Evolutionary conservation across 2,797 vertebrate species (phyloP).

Genomic region (Scleropages formosus): DNA sequence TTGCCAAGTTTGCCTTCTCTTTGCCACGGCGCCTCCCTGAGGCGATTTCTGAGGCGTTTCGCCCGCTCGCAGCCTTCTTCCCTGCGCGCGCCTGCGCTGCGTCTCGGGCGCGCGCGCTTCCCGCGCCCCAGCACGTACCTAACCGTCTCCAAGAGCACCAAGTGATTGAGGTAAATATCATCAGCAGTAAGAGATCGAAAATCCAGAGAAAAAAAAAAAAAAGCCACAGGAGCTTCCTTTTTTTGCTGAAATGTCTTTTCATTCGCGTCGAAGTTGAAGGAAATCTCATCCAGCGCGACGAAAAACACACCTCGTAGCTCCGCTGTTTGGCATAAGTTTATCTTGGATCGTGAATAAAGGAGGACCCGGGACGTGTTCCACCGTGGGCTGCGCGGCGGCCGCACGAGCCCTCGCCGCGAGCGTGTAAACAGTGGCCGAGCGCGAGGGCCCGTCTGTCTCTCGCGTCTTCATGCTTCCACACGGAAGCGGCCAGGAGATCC

Average conservation of each 20-base stretch:
- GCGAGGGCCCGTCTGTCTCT: slow-evolving; percentile 35
- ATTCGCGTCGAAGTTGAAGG: slow-evolving; percentile 44
- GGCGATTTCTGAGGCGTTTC: too few species aligned
- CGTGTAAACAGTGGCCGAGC: neutral
- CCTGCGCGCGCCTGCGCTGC: too few species aligned
- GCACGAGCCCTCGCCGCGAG: neutral
- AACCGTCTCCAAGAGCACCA: slow-evolving; percentile 33
- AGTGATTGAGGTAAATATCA: slow-evolving; percentile 41
- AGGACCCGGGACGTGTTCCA: slow-evolving; percentile 22
- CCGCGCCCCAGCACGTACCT: slow-evolving; percentile 25
- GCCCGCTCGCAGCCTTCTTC: too few species aligned
- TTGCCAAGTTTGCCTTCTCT: slow-evolving; percentile 12
- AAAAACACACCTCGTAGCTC: slow-evolving; percentile 37
- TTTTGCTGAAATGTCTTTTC: slow-evolving; percentile 26
- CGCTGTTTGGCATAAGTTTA: slow-evolving; percentile 42
- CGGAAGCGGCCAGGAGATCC: slow-evolving; percentile 52
- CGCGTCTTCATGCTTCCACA: slow-evolving; percentile 51
- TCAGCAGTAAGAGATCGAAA: slow-evolving; percentile 18
- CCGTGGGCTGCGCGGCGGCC: neutral
- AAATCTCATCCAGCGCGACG: slow-evolving; percentile 41
- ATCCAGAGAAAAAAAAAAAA: slow-evolving; percentile 14
- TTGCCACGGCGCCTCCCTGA: slow-evolving; percentile 19
- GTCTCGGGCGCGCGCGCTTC: too few species aligned
- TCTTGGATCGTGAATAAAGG: slow-evolving; percentile 29
- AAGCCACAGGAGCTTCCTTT: slow-evolving; percentile 18